These are phyloP conservation scores for Epinephelus malabaricus DNA, from an alignment of 2,797 vertebrate species.

Conservation along the genomic window DNA sequence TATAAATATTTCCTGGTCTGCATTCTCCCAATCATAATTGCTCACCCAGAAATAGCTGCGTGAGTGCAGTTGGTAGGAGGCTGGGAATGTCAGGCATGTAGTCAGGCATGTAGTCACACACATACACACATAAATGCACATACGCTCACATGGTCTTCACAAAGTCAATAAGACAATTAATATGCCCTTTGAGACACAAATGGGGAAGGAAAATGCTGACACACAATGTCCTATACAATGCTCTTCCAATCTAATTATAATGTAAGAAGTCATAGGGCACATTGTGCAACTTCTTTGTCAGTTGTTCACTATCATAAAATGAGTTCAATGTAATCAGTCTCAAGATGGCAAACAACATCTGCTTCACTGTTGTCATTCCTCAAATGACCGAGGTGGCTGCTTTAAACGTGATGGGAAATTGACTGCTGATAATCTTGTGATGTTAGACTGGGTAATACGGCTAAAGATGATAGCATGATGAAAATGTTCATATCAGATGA, in stretches of 20 bases:
- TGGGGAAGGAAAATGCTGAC: slow-evolving; percentile 70
- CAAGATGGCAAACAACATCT: slow-evolving; percentile 39
- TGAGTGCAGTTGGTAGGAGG: slow-evolving; percentile 5
- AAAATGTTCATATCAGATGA: no score
- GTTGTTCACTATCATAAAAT: slow-evolving; percentile 54
- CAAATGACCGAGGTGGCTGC: slow-evolving; percentile 38
- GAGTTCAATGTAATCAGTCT: slow-evolving; percentile 23
- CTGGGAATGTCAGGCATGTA: slow-evolving; percentile 73
- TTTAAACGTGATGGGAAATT: slow-evolving; percentile 5
- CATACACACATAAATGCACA: slow-evolving; percentile 19
- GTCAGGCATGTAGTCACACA: slow-evolving; percentile 67
- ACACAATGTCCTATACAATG: slow-evolving; percentile 52
- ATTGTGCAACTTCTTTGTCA: slow-evolving; percentile 53
- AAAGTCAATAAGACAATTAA: slow-evolving; percentile 88
- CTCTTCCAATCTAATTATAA: slow-evolving; percentile 67
- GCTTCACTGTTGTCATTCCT: slow-evolving; percentile 32
- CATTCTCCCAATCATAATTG: slow-evolving; percentile 2
- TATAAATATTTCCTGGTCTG: neutral
- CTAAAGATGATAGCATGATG: no score
- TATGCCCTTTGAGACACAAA: slow-evolving; percentile 80
- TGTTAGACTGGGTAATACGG: neutral
- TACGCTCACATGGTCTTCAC: slow-evolving; percentile 31
- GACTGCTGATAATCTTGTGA: slow-evolving; percentile 5
- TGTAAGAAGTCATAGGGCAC: slow-evolving; percentile 53
- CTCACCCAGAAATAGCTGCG: slow-evolving; percentile 17